Percentiles rank a stretch among this genome's conserved stretches.
Conservation (phyloP, 2,797 vertebrate genomes). For the Myotis myotis region DNA sequence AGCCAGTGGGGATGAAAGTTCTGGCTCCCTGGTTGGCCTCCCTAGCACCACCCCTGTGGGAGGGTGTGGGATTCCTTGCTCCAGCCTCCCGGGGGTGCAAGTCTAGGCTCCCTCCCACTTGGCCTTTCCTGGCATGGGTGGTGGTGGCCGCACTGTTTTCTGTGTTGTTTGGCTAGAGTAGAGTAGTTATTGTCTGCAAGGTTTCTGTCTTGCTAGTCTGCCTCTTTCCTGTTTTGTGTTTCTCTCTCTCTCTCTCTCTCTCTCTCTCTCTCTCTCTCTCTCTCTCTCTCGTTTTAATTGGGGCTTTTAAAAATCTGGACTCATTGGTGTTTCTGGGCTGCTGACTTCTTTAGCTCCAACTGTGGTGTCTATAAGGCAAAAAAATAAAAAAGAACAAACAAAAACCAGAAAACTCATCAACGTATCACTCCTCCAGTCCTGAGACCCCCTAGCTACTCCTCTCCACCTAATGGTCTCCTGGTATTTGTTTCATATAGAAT, state of each 20-base stretch:
- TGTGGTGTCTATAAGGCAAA: neutral
- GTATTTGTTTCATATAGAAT: neutral
- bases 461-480: neutral
- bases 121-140: neutral
- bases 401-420: neutral
- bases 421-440: rapidly evolving
- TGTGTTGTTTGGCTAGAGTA: neutral
- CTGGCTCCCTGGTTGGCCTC: neutral
- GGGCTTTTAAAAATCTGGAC: neutral
- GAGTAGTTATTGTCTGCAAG: neutral
- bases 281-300: neutral
- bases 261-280: neutral
- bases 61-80: no score
- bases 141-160: neutral
- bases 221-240: neutral
- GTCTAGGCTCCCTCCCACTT: neutral
- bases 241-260: neutral
- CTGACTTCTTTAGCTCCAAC: neutral
- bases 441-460: neutral
- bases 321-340: neutral
- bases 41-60: neutral
- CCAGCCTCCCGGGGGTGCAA: neutral
- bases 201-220: neutral
- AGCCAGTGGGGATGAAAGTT: neutral
- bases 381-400: neutral